A percentile compares a stretch with the other conserved stretches of the same genome.
Evolutionary conservation across 2,888 invertebrate species (phyloP).

Genomic region (Euclidia mi): DNA sequence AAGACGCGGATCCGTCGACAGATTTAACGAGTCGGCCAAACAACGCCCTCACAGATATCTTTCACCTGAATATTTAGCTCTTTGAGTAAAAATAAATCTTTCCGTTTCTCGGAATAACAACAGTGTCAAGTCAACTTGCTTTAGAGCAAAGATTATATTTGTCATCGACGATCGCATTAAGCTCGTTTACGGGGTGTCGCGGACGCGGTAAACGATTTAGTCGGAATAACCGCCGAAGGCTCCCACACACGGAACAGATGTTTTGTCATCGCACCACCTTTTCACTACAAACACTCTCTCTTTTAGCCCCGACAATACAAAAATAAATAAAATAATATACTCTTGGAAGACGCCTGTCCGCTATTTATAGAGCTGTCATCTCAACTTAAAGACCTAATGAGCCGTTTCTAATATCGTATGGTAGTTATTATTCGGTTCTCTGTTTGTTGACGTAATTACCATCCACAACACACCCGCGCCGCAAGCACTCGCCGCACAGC

Average conservation of each 20-base stretch:
- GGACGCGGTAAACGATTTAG: conserved; percentile 82
- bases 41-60: conserved; percentile 86
- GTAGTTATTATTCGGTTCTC: conserved; percentile 78
- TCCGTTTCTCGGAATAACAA: conserved; percentile 87
- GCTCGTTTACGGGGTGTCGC: conserved; percentile 82
- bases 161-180: conserved; percentile 85
- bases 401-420: conserved; percentile 85
- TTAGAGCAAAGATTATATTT: conserved; percentile 88
- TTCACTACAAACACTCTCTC: conserved; percentile 70
- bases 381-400: conserved; percentile 87
- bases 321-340: conserved; percentile 76
- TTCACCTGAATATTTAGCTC: conserved; percentile 89
- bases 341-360: conserved; percentile 67
- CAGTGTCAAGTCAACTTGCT: conserved; percentile 85
- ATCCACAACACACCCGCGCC: conserved; percentile 66
- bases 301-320: conserved; percentile 69
- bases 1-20: conserved; percentile 76
- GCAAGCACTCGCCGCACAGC: conserved; percentile 38
- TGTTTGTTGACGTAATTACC: conserved; percentile 84
- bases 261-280: conserved; percentile 78
- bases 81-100: conserved; percentile 88
- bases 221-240: conserved; percentile 69
- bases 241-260: conserved; percentile 80
- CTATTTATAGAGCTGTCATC: conserved; percentile 87
- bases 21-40: conserved; percentile 84